A percentile compares a stretch with the other conserved stretches of the same genome.
Evolutionary conservation across 1,140 invertebrate species (phyloP).

Genomic region (Bombus huntii): DNA sequence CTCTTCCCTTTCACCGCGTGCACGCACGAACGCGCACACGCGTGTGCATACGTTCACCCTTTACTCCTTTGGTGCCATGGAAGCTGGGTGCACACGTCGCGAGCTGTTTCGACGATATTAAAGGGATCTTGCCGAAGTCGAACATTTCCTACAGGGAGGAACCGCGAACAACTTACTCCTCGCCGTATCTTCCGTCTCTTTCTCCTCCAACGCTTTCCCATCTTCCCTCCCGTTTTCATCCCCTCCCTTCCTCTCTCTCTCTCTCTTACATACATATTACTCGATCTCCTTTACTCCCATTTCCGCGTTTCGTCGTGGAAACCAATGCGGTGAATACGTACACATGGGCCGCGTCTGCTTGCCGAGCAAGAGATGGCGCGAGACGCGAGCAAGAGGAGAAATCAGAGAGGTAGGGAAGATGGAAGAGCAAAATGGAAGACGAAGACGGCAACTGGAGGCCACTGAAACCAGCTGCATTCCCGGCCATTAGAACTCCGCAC

Average conservation of each 20-base stretch:
- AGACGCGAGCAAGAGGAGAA: constrained; percentile 3
- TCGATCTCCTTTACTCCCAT: not conserved
- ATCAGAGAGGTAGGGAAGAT: constrained; percentile 31
- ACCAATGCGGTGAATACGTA: constrained; percentile 19
- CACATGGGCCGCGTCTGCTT: not conserved
- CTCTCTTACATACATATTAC: not conserved
- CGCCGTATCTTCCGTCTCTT: constrained; percentile 22
- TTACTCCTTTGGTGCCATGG: constrained; percentile 11
- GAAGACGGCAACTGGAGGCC: constrained; percentile 73
- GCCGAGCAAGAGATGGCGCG: constrained; percentile 1
- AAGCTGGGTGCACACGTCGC: constrained; percentile 25
- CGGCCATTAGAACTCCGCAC: constrained; percentile 81
- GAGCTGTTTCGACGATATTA: constrained; percentile 68
- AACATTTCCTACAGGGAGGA: constrained; percentile 69
- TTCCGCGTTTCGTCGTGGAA: constrained; percentile 14
- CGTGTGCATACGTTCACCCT: constrained; percentile 16
- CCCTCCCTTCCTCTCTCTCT: not conserved
- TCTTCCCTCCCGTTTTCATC: too few relatives aligned
- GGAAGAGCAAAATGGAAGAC: constrained; percentile 36
- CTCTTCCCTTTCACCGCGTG: constrained; percentile 50
- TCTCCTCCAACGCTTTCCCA: too few relatives aligned
- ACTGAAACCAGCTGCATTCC: constrained; percentile 82
- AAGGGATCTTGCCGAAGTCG: constrained; percentile 66
- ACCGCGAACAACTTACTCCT: constrained; percentile 79
- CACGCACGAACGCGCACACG: constrained; percentile 21